These are phyloP conservation scores for Limnephilus lunatus DNA, from an alignment of 2,888 invertebrate genomes.

Conservation along the genomic window DNA sequence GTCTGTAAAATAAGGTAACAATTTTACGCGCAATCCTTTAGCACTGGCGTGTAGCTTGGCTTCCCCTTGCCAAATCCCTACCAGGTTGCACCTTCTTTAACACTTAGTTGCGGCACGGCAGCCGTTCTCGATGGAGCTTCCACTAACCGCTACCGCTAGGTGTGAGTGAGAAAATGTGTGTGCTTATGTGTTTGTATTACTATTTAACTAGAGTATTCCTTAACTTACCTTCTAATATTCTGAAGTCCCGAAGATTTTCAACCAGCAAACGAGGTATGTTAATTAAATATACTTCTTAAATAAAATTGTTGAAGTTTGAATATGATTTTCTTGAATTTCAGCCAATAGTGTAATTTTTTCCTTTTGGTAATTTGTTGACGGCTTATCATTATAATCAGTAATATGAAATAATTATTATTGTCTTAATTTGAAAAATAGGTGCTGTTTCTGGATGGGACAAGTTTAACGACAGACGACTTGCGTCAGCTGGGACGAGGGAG, in stretches of 20 bases:
- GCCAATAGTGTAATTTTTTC: not conserved
- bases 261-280: constrained; percentile 69
- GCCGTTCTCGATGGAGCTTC: too few species aligned
- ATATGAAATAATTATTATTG: not conserved
- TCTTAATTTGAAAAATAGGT: constrained; percentile 69
- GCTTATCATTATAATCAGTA: not conserved
- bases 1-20: too few species aligned
- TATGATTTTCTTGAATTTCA: not conserved
- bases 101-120: too few species aligned
- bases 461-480: constrained; percentile 77
- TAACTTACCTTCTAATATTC: constrained; percentile 17
- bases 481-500: constrained; percentile 77
- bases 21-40: too few species aligned
- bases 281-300: not conserved
- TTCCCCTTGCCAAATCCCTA: too few species aligned
- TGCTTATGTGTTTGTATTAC: too few species aligned
- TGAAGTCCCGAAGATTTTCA: constrained; percentile 67
- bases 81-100: too few species aligned
- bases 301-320: not conserved
- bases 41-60: too few species aligned
- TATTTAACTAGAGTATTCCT: constrained; percentile 15
- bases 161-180: too few species aligned
- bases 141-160: too few species aligned
- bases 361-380: not conserved
- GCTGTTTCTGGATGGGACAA: constrained; percentile 78